phyloP scores from a whole-genome alignment of 2,888 invertebrate species.

The Drosophila demipolita region DNA sequence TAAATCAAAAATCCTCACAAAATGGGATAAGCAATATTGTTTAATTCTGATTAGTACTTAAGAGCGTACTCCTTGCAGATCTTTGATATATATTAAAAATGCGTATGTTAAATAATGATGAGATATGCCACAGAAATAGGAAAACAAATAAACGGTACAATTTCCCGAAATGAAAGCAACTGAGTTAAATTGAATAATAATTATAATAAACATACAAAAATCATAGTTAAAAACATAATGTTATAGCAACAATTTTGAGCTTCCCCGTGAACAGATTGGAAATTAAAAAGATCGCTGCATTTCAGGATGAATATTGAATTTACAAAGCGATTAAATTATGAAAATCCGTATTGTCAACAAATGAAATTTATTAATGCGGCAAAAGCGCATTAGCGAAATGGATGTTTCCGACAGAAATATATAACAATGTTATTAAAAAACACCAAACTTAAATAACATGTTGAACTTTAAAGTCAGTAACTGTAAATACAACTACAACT shows the following conservation, averaged over 20 bases:
- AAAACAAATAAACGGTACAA: neutral
- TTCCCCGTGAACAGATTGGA: conserved; percentile 53
- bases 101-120: conserved; percentile 4
- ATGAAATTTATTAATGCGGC: conserved; percentile 45
- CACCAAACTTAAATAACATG: conserved; percentile 28
- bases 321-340: conserved; percentile 47
- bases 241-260: conserved; percentile 51
- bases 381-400: conserved; percentile 34
- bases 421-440: neutral
- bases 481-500: conserved; percentile 68
- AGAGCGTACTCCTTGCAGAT: conserved; percentile 1
- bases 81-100: neutral
- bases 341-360: conserved; percentile 47
- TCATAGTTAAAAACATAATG: conserved; percentile 1
- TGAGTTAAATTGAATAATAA: conserved; percentile 29
- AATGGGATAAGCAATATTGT: neutral
- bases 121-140: conserved; percentile 10
- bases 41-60: neutral
- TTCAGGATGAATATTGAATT: conserved; percentile 34
- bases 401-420: conserved; percentile 22
- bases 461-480: conserved; percentile 48
- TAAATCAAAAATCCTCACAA: neutral
- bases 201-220: conserved; percentile 10
- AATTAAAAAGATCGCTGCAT: conserved; percentile 38
- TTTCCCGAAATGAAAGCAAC: conserved; percentile 29